phyloP scores from a whole-genome alignment of 2,888 invertebrate genomes.

The Mythimna lalbum region DNA sequence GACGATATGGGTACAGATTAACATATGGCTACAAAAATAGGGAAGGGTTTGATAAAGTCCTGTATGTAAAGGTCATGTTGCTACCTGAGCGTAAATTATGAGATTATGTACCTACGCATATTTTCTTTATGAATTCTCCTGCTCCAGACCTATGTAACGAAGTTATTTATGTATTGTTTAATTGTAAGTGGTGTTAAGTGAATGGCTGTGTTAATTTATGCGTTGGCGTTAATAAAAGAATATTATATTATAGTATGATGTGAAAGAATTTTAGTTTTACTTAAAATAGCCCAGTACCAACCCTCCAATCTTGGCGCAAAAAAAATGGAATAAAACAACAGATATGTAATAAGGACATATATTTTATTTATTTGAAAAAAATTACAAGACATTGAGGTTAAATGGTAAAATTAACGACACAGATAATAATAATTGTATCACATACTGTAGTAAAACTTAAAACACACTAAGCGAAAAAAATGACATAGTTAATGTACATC shows the following conservation, averaged over 20 bases:
- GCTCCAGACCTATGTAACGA: slow-evolving; percentile 1
- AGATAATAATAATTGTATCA: slow-evolving; percentile 31
- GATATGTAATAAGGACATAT: slow-evolving; percentile 7
- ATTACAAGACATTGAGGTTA: slow-evolving; percentile 19
- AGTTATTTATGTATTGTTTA: slow-evolving; percentile 33
- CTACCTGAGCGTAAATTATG: not conserved
- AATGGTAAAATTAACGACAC: slow-evolving; percentile 42
- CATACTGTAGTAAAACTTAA: slow-evolving; percentile 13
- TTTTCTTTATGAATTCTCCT: not conserved
- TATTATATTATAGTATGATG: slow-evolving; percentile 23
- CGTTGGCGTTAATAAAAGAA: slow-evolving; percentile 35
- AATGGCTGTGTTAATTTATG: slow-evolving; percentile 56
- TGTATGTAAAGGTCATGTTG: not conserved
- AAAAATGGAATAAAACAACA: slow-evolving; percentile 9
- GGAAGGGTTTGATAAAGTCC: not conserved
- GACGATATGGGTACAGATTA: slow-evolving; percentile 8
- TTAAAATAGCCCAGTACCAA: not conserved
- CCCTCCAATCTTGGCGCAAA: not conserved
- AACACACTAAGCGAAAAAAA: slow-evolving; percentile 20
- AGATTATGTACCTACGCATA: slow-evolving; percentile 8
- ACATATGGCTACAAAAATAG: not conserved
- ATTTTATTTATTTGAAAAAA: slow-evolving; percentile 42
- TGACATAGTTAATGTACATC: slow-evolving; percentile 8
- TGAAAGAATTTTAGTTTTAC: slow-evolving; percentile 13
- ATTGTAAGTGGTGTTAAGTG: slow-evolving; percentile 26